phyloP scores from a whole-genome alignment of 2,113 vertebrate species.

The Brachypteracias leptosomus region DNA sequence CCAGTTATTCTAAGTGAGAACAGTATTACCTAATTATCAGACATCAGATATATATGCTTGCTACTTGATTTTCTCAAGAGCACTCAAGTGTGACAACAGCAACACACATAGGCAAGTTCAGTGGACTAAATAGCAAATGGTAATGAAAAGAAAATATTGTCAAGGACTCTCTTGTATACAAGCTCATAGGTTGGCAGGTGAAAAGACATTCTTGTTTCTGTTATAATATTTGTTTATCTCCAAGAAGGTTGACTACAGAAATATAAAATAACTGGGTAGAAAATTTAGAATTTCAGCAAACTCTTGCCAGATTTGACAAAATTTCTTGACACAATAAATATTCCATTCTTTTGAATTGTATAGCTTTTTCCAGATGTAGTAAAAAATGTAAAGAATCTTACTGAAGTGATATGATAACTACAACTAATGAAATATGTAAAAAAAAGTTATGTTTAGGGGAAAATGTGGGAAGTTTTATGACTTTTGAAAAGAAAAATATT shows the following conservation, averaged over 20 bases:
- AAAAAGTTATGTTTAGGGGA: background rate
- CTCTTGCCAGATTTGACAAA: background rate
- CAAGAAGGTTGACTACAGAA: background rate
- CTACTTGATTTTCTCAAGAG: constrained; percentile 81
- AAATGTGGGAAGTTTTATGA: background rate
- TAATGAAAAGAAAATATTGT: constrained; percentile 45
- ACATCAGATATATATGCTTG: constrained; percentile 78
- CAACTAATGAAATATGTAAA: background rate
- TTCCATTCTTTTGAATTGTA: background rate
- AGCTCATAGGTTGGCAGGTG: background rate
- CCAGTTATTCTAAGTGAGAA: constrained; percentile 78
- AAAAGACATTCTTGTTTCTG: background rate
- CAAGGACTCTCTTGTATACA: background rate
- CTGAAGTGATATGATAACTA: background rate
- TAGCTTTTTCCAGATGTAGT: background rate
- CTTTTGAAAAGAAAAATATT: background rate
- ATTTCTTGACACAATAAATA: background rate
- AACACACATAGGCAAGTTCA: constrained; percentile 37
- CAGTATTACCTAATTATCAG: constrained; percentile 78
- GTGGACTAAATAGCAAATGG: constrained; percentile 37
- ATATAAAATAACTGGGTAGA: background rate
- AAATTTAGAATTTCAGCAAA: background rate
- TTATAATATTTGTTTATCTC: background rate
- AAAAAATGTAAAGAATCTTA: background rate
- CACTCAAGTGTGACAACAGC: constrained; percentile 68